Evolutionary conservation across 2,888 invertebrate genomes (phyloP).

Genomic region (Spodoptera exigua): DNA sequence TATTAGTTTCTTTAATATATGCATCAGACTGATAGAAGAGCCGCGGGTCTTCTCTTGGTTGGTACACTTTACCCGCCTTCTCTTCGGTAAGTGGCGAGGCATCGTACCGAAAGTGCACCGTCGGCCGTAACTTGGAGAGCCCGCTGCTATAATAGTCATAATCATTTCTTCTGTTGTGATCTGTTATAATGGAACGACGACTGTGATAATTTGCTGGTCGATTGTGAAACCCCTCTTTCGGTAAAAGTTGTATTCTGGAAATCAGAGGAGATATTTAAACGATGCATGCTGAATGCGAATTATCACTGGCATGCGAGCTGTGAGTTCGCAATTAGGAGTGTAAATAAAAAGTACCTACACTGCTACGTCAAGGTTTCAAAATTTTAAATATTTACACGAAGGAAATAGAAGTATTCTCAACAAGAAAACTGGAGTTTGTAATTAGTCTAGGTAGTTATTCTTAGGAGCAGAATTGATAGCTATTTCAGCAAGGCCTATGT

Average conservation of each 20-base stretch:
- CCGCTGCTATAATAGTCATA: constrained; percentile 80
- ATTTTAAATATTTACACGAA: constrained; percentile 69
- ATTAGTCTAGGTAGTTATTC: constrained; percentile 53
- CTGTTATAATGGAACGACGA: constrained; percentile 62
- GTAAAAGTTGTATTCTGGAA: constrained; percentile 72
- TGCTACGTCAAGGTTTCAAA: constrained; percentile 37
- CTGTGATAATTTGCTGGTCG: constrained; percentile 53
- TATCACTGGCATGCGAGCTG: constrained; percentile 37
- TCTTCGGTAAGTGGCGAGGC: constrained; percentile 64
- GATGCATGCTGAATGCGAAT: constrained; percentile 9
- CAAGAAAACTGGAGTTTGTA: constrained; percentile 60
- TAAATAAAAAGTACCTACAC: constrained; percentile 47
- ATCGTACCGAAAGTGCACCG: constrained; percentile 67
- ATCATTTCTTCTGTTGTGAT: constrained; percentile 73
- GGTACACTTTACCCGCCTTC: constrained; percentile 72
- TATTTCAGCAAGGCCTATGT: constrained; percentile 62
- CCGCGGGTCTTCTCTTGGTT: constrained; percentile 82
- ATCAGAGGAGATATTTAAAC: constrained; percentile 20
- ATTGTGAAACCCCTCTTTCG: constrained; percentile 57
- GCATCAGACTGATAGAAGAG: constrained; percentile 83
- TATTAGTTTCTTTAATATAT: constrained; percentile 79
- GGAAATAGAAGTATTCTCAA: constrained; percentile 53
- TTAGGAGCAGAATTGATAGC: constrained; percentile 66
- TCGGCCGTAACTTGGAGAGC: constrained; percentile 67
- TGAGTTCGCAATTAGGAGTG: constrained; percentile 36